phyloP scores from a whole-genome alignment of 2,113 vertebrate species.

The Octodon degus region DNA sequence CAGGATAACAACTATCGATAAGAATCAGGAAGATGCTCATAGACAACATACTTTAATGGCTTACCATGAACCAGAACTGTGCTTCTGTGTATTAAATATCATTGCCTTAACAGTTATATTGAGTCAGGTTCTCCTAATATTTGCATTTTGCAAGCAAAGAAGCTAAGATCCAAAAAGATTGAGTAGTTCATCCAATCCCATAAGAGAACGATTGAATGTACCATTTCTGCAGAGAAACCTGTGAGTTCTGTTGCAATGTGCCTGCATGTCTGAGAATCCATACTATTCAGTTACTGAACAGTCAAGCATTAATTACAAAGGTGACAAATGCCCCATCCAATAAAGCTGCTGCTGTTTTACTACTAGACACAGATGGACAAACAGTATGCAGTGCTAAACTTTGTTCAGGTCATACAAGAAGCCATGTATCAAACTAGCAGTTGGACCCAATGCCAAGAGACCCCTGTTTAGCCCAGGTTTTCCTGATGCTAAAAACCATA shows the following conservation, averaged over 20 bases:
- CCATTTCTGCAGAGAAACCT: neutral
- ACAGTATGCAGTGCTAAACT: neutral
- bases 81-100: neutral
- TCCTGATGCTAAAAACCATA: neutral
- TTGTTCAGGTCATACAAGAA: constrained; percentile 28
- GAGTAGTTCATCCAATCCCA: neutral
- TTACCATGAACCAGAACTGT: neutral
- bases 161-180: neutral
- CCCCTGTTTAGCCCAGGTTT: neutral
- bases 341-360: neutral
- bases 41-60: neutral
- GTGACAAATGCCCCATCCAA: neutral
- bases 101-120: neutral
- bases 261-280: neutral
- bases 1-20: neutral
- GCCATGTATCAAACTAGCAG: neutral
- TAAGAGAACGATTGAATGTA: neutral
- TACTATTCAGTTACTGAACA: neutral
- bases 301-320: constrained; percentile 43
- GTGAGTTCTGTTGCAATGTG: neutral
- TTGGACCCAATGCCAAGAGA: neutral
- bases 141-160: neutral
- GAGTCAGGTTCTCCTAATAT: neutral
- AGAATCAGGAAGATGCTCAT: neutral
- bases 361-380: neutral